Conservation (phyloP, 2,797 vertebrate species). For the Morus bassanus region DNA sequence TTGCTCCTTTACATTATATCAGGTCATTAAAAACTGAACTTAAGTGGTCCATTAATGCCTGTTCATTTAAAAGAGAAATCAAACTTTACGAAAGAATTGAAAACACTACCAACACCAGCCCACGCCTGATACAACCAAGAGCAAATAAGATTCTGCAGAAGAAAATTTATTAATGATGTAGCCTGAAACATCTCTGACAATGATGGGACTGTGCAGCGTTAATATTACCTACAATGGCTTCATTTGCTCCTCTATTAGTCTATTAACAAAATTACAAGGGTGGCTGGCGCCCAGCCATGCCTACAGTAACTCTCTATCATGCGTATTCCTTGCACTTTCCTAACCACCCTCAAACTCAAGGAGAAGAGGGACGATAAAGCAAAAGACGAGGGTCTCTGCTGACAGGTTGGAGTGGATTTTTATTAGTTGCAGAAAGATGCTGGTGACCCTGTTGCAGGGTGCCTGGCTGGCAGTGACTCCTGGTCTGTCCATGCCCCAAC, state of each 20-base stretch:
- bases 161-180: not conserved
- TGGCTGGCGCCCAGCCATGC: not conserved
- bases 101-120: not conserved
- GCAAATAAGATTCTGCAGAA: not conserved
- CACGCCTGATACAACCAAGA: not conserved
- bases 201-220: not conserved
- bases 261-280: not conserved
- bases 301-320: not conserved
- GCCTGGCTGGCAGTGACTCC: not conserved
- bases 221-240: not conserved
- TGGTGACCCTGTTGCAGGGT: not conserved
- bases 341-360: not conserved
- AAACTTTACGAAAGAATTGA: not conserved
- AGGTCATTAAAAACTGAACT: not conserved
- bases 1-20: not conserved
- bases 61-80: not conserved
- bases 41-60: not conserved
- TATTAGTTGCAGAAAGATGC: not conserved
- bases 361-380: not conserved
- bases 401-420: not conserved
- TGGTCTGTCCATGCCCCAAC: not conserved
- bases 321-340: rapidly evolving
- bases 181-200: not conserved
- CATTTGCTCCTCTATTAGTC: not conserved
- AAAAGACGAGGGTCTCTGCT: not conserved